Evolutionary conservation across 2,113 vertebrate species (phyloP).

Genomic region (Egretta garzetta): DNA sequence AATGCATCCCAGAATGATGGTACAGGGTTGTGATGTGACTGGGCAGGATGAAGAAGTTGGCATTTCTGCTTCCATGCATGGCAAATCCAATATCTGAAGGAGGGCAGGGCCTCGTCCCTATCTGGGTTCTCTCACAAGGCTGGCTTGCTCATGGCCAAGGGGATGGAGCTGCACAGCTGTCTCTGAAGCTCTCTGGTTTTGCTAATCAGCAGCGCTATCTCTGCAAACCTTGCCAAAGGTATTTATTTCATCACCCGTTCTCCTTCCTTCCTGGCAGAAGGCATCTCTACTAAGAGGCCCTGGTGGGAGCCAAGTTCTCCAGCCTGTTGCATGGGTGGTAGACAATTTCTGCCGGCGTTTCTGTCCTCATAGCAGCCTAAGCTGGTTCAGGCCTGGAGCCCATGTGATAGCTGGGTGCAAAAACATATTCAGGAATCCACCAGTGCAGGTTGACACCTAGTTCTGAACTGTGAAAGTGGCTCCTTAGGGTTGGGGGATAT

Average conservation of each 20-base stretch:
- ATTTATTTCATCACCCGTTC: background rate
- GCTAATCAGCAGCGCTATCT: background rate
- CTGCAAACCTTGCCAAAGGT: background rate
- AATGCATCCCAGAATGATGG: background rate
- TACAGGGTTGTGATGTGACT: background rate
- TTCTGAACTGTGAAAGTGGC: background rate
- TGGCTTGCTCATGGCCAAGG: background rate
- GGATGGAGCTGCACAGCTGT: background rate
- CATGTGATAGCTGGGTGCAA: background rate
- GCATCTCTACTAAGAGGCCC: background rate
- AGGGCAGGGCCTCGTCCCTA: constrained; percentile 16
- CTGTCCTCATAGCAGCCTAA: background rate
- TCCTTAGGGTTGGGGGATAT: background rate
- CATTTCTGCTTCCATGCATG: background rate
- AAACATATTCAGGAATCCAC: background rate
- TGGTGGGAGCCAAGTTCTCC: background rate
- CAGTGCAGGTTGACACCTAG: background rate
- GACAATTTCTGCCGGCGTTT: background rate
- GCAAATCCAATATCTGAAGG: background rate
- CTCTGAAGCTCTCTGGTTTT: background rate
- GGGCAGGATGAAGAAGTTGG: background rate
- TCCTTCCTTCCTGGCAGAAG: background rate
- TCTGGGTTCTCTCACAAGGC: background rate
- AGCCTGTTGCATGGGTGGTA: rapidly evolving
- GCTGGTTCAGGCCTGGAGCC: background rate